These are phyloP conservation scores for Craterocephalus amniculus DNA, from an alignment of 2,797 vertebrate species.

Conservation along the genomic window DNA sequence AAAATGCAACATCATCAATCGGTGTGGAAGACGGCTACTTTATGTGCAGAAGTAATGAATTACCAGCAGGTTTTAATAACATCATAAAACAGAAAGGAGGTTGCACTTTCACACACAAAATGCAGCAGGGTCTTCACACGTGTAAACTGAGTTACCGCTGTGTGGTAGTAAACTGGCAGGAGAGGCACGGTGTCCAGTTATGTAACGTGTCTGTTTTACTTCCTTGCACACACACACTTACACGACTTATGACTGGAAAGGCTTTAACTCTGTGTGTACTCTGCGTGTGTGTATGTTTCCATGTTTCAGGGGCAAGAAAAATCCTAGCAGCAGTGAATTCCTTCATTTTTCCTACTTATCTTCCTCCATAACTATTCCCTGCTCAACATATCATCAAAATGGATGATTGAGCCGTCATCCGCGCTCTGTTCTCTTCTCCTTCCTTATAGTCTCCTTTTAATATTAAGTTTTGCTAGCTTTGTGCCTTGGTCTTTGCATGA, in stretches of 20 bases:
- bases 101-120: constrained; percentile 53
- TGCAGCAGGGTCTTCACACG: constrained; percentile 58
- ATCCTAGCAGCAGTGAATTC: constrained; percentile 18
- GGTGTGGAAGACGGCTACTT: constrained; percentile 27
- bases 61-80: constrained; percentile 47
- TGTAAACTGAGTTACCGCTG: constrained; percentile 69
- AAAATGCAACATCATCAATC: constrained; percentile 20
- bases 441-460: constrained; percentile 22
- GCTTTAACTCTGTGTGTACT: constrained; percentile 27
- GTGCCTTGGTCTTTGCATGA: constrained; percentile 7
- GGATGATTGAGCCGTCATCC: constrained; percentile 25
- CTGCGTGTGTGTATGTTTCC: constrained; percentile 33
- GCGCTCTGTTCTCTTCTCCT: constrained; percentile 8
- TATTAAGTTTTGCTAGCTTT: constrained; percentile 17
- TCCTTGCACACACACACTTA: constrained; percentile 25
- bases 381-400: constrained; percentile 17
- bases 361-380: constrained; percentile 9
- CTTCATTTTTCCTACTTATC: constrained; percentile 11
- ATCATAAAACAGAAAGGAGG: constrained; percentile 58
- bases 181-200: constrained; percentile 62
- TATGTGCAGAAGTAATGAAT: constrained; percentile 51
- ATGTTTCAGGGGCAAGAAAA: constrained; percentile 25
- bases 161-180: constrained; percentile 73
- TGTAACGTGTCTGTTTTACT: constrained; percentile 59
- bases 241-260: constrained; percentile 33